Base-by-base conservation (phyloP, 2,797 vertebrate species). In the Anableps anableps region DNA sequence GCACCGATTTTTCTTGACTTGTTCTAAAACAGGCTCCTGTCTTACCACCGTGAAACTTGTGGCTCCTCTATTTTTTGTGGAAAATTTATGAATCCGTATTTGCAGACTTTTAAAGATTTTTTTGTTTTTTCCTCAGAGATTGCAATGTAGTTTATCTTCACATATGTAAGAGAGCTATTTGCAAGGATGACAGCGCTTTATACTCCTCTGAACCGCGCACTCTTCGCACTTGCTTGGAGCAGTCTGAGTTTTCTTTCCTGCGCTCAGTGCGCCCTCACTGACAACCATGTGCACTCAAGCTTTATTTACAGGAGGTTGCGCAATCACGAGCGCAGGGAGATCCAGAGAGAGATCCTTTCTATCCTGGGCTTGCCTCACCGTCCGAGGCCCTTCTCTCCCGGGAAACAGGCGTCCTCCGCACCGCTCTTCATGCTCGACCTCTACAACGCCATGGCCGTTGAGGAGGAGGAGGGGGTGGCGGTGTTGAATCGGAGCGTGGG, bases 281-380 rank as follows among this genome's bases (percentile, higher is more conserved):
- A 99, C 94, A 98, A 99, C 94, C 98, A 99, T 93, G 98, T 99
- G 94, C 99, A 99, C 96, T 99, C 99, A n/a, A 99, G 99, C 88
- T 99, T 99, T 94, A 98, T 99, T 94, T 99, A 99, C 96, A 96
- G 99, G 96, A 96, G 98, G 87, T 95, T 99, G 94, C 97, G 99
- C 93, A 99, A 98, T 94, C 98, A 99, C 86, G 99, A 99, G 82
- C 97, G 98, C 93, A 94, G 97, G 94, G 99, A 99, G 94, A 99
- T 99, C 93, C 99, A 99, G 93, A 96, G 98, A 92, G 99, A 99
- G 93, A 99, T 99, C 93, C 98, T 99, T 85, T 99, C 99, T 93
- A 99, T 99, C 93, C 95, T 99, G 94, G 99, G 99, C 78, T 94
- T 99, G 83, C 99, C 99, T 82, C 99, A 99, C 93, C 97, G 99